A percentile compares a stretch with the other conserved stretches of the same genome.
These are phyloP conservation scores for Lepidonotus clava DNA, from an alignment of 2,888 invertebrate species.

Conservation along the genomic window DNA sequence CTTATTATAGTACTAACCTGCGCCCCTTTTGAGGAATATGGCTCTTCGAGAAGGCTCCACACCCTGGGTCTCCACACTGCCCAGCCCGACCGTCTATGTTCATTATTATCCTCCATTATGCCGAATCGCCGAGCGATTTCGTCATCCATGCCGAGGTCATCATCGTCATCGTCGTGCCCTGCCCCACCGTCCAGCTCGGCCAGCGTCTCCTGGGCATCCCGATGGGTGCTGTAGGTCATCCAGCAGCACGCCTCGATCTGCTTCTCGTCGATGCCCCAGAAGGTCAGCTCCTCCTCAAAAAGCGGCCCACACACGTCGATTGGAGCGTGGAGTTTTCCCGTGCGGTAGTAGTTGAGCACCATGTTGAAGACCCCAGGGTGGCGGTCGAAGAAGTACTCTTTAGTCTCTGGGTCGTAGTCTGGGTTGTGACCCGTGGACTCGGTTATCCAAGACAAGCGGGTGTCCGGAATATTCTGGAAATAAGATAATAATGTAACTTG, in stretches of 20 bases:
- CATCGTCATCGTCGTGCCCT: slow-evolving; percentile 69
- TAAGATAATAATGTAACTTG: too few species aligned
- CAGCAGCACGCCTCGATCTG: slow-evolving; percentile 80
- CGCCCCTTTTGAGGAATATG: slow-evolving; percentile 72
- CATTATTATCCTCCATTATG: slow-evolving; percentile 73
- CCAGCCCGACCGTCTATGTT: slow-evolving; percentile 68
- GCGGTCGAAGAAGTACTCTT: slow-evolving; percentile 79
- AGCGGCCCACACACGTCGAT: slow-evolving; percentile 79
- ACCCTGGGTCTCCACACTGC: slow-evolving; percentile 69
- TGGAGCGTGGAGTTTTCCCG: slow-evolving; percentile 78
- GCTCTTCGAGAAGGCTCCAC: slow-evolving; percentile 76
- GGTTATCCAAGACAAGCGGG: slow-evolving; percentile 77
- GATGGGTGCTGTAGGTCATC: slow-evolving; percentile 75
- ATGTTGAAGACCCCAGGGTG: slow-evolving; percentile 78
- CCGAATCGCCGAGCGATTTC: slow-evolving; percentile 69
- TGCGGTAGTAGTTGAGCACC: slow-evolving; percentile 79
- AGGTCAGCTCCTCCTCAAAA: slow-evolving; percentile 79
- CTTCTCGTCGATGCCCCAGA: slow-evolving; percentile 79
- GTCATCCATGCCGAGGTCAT: slow-evolving; percentile 68
- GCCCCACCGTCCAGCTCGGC: slow-evolving; percentile 74
- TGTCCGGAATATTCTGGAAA: slow-evolving; percentile 78
- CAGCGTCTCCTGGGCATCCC: slow-evolving; percentile 78
- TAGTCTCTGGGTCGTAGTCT: slow-evolving; percentile 75
- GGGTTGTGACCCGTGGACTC: slow-evolving; percentile 74
- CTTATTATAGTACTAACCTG: slow-evolving; percentile 72